Evolutionary conservation across 2,888 invertebrate species (phyloP).

Genomic region (Leucophenga maculata): DNA sequence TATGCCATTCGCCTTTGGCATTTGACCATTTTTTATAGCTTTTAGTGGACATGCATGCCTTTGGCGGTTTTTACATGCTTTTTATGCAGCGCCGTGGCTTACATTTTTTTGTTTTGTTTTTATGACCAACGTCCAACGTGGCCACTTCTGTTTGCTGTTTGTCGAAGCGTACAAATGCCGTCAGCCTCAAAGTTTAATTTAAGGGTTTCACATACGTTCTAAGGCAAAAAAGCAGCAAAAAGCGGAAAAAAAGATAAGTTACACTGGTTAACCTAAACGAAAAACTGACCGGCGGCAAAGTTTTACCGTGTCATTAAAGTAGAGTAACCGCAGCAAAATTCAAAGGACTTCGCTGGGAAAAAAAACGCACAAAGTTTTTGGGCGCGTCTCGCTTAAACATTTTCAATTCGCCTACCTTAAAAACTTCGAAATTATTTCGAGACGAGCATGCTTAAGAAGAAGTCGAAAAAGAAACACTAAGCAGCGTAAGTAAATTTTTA

Average conservation of each 20-base stretch:
- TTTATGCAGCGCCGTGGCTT: not conserved
- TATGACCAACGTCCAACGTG: not conserved
- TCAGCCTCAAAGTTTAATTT: conserved; percentile 21
- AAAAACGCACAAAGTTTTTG: conserved; percentile 12
- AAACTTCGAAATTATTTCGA: not conserved
- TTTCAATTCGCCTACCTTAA: conserved; percentile 19
- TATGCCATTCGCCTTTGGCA: conserved; percentile 14
- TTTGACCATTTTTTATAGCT: conserved; percentile 16
- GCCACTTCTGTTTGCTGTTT: conserved; percentile 20
- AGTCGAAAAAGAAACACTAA: too few species aligned
- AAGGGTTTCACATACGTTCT: conserved; percentile 22
- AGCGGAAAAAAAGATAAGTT: too few species aligned
- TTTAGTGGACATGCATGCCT: conserved; percentile 21
- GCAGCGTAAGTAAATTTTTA: not conserved
- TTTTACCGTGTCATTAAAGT: conserved; percentile 7
- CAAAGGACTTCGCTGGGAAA: not conserved
- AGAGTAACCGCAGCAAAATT: not conserved
- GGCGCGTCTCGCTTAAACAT: conserved; percentile 28
- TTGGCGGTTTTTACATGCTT: not conserved
- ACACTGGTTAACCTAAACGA: conserved; percentile 10
- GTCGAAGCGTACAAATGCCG: conserved; percentile 19
- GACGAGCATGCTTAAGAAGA: too few species aligned
- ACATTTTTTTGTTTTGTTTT: not conserved
- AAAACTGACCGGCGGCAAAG: conserved; percentile 20
- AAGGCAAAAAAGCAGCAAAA: not conserved